phyloP scores from a whole-genome alignment of 1,140 invertebrate species.

The Parapsyche elsis region DNA sequence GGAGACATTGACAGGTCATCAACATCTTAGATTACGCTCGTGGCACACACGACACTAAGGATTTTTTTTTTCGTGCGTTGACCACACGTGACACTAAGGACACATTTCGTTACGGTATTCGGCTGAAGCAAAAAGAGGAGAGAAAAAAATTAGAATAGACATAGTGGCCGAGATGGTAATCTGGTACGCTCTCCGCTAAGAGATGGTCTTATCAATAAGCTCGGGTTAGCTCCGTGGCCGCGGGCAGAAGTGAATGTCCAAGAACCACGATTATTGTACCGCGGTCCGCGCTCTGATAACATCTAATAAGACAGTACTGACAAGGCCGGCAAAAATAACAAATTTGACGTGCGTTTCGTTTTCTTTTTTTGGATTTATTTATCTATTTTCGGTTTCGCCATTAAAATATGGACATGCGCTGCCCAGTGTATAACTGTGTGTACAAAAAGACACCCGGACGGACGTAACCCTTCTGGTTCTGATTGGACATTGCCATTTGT shows the following conservation, averaged over 20 bases:
- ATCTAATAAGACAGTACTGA: conserved; percentile 47
- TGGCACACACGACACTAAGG: not conserved
- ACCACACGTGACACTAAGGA: conserved; percentile 6
- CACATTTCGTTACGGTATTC: not conserved
- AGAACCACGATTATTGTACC: conserved; percentile 43
- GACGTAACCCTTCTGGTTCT: not conserved
- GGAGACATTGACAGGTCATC: too few relatives aligned
- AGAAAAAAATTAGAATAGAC: conserved; percentile 11
- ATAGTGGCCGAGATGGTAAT: conserved; percentile 26
- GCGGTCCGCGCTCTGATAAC: conserved; percentile 30
- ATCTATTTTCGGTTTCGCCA: too few relatives aligned
- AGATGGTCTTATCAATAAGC: conserved; percentile 42
- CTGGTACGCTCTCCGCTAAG: conserved; percentile 1
- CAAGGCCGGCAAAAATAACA: conserved; percentile 43
- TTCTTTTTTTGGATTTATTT: conserved; percentile 8
- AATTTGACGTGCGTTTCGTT: conserved; percentile 34
- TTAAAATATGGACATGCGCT: too few relatives aligned
- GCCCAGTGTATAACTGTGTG: not conserved
- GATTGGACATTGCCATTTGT: conserved; percentile 1
- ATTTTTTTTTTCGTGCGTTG: not conserved
- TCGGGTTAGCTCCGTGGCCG: conserved; percentile 38
- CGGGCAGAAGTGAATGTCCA: conserved; percentile 53
- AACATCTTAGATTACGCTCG: too few relatives aligned
- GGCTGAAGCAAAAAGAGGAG: not conserved
- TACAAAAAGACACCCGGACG: not conserved